phyloP scores from a whole-genome alignment of 2,113 vertebrate genomes.

The Sinosuthora webbiana region DNA sequence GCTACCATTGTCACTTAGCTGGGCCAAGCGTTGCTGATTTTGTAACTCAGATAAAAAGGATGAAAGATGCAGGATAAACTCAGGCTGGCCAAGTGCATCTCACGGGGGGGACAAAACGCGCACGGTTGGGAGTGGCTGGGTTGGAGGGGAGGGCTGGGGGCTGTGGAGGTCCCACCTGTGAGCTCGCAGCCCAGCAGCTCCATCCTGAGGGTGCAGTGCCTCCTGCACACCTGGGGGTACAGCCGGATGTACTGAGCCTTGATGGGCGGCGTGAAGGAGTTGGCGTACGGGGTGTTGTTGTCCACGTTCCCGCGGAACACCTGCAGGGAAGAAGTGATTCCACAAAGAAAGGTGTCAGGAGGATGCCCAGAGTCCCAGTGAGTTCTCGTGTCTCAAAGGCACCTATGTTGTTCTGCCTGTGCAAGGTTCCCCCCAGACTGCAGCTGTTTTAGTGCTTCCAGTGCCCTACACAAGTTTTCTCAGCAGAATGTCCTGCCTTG shows the following conservation, averaged over 20 bases:
- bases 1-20: not conserved
- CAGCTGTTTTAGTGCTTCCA: not conserved
- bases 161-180: conserved; percentile 75
- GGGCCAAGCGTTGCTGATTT: not conserved
- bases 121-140: accelerated
- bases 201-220: conserved; percentile 95
- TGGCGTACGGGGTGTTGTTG: conserved; percentile 94
- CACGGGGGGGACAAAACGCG: accelerated
- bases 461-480: accelerated
- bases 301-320: conserved; percentile 95
- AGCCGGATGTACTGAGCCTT: conserved; percentile 92
- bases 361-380: not conserved
- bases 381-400: accelerated
- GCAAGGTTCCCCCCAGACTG: accelerated
- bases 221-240: conserved; percentile 95
- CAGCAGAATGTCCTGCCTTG: too few species aligned
- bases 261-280: conserved; percentile 95
- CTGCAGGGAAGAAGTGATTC: conserved; percentile 55
- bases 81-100: not conserved
- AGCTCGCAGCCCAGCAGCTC: conserved; percentile 97
- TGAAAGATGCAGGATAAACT: not conserved
- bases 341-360: not conserved
- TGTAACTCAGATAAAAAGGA: not conserved
- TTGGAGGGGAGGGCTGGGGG: accelerated
- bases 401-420: accelerated